Percentiles rank a stretch among this genome's conserved stretches.
Evolutionary conservation across 2,888 invertebrate genomes (phyloP).

Genomic region (Pseudococcus viburni): DNA sequence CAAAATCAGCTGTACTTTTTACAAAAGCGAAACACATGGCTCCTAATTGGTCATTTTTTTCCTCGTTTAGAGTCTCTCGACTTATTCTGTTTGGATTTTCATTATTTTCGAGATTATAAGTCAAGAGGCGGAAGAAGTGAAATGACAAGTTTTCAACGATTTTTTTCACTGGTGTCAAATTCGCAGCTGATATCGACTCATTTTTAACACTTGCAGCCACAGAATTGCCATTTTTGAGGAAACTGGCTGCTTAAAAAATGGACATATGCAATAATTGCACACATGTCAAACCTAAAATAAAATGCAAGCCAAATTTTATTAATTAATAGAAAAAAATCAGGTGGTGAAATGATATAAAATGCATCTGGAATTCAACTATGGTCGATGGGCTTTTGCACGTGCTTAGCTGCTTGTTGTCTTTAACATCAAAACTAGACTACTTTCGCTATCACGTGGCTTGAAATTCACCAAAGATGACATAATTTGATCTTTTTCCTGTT

Average conservation of each 20-base stretch:
- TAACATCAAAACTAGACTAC: not conserved
- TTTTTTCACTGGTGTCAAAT: no score
- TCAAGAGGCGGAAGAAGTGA: no score
- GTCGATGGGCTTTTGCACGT: not conserved
- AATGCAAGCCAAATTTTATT: not conserved
- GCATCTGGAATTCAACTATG: not conserved
- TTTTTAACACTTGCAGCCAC: no score
- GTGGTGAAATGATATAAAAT: not conserved
- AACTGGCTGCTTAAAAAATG: not conserved
- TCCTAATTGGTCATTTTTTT: no score
- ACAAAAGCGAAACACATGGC: no score
- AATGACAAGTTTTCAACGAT: no score
- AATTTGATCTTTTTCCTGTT: conserved; percentile 36
- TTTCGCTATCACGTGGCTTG: conserved; percentile 28
- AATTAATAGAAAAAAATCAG: not conserved
- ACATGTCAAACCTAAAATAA: not conserved
- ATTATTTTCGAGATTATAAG: no score
- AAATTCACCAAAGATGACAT: conserved; percentile 11
- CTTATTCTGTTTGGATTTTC: no score
- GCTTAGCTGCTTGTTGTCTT: not conserved
- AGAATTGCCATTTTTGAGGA: not conserved
- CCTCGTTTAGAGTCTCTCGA: no score
- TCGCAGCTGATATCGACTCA: no score
- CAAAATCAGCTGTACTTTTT: no score
- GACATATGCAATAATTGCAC: not conserved